These are phyloP conservation scores for Periparus ater DNA, from an alignment of 2,797 vertebrate species.

Conservation along the genomic window DNA sequence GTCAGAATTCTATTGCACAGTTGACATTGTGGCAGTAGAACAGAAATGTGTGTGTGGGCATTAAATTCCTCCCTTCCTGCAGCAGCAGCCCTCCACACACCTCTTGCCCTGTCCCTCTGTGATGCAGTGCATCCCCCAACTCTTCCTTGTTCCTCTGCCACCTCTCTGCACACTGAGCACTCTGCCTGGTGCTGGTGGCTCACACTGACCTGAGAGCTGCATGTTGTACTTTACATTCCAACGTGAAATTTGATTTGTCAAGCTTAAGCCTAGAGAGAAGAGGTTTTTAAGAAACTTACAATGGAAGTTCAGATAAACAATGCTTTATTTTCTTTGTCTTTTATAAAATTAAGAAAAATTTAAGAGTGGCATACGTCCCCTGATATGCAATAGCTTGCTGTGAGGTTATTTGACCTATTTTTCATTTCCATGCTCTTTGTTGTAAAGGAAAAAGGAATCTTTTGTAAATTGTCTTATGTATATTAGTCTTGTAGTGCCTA, in stretches of 20 bases:
- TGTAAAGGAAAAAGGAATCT: neutral
- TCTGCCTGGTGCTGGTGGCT: neutral
- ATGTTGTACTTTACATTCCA: neutral
- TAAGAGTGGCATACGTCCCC: neutral
- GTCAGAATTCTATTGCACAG: neutral
- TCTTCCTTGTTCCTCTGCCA: neutral
- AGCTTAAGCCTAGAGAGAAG: neutral
- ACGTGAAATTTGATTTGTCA: neutral
- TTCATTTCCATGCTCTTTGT: neutral
- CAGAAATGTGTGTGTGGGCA: neutral
- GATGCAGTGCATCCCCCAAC: neutral
- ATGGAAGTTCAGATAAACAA: neutral
- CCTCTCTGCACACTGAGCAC: neutral
- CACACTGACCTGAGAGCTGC: neutral
- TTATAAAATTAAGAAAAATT: neutral
- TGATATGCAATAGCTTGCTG: neutral
- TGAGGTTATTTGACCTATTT: neutral
- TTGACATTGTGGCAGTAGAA: neutral
- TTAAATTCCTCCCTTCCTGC: neutral
- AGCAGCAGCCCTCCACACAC: neutral
- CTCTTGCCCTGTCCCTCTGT: fast-evolving
- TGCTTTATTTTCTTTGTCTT: neutral
- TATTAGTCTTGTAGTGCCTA: neutral
- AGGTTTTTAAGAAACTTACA: neutral
- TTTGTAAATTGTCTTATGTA: neutral